Conservation (phyloP, 2,113 vertebrate species). For the Lonchura striata region DNA sequence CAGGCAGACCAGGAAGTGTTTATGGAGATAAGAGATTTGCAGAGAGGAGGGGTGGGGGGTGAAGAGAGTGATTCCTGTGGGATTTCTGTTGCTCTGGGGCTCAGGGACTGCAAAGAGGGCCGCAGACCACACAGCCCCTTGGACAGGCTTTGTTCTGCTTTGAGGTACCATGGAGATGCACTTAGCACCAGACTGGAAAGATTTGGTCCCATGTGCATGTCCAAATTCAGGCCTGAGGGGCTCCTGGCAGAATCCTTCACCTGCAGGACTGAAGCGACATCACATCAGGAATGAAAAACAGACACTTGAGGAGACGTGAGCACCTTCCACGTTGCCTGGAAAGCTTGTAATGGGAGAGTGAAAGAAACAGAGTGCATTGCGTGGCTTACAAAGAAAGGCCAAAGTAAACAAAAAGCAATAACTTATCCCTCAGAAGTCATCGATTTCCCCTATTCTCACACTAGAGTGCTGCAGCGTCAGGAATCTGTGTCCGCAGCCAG, state of each 20-base stretch:
- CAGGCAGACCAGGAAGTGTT: constrained; percentile 50
- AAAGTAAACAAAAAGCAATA: constrained; percentile 47
- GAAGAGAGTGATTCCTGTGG: background rate
- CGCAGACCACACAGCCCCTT: background rate
- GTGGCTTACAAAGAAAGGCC: constrained; percentile 45
- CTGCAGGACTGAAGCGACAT: background rate
- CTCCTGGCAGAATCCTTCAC: background rate
- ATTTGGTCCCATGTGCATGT: rapidly evolving
- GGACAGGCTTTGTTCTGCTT: background rate
- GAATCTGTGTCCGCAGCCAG: constrained; percentile 14
- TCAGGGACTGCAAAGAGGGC: background rate
- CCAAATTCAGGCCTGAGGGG: background rate
- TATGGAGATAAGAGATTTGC: constrained; percentile 52
- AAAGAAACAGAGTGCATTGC: background rate
- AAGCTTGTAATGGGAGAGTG: background rate
- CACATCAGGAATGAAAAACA: background rate
- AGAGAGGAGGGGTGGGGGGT: background rate
- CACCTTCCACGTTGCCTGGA: background rate
- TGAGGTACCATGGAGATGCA: background rate
- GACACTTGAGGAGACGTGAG: background rate
- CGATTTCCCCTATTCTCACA: constrained; percentile 61
- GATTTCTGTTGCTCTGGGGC: background rate
- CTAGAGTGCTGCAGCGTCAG: background rate
- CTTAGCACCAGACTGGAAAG: background rate
- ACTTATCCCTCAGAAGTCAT: constrained; percentile 44